Base-by-base conservation (phyloP, 2,888 invertebrate species). In the Xestia rhomboidea region DNA sequence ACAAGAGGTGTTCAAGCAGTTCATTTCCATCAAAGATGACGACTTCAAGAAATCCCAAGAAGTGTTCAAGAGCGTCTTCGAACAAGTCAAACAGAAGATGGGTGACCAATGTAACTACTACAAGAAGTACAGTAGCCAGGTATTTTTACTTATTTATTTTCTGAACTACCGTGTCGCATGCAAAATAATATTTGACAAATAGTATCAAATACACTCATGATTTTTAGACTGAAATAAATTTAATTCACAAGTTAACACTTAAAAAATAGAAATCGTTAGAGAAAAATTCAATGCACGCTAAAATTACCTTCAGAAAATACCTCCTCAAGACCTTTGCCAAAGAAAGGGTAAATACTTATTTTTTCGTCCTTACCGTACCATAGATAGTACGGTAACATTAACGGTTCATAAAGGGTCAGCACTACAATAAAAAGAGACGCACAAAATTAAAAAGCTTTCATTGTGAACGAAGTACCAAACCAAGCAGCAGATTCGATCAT, bases 101-200 rank as follows among this genome's bases (percentile, higher is more conserved):
- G 93, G 92, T 3, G 94, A 95, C 69, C 92, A 95, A 54, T 95
- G 95, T 85, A 95, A 93, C 76, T 96, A 91, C 75, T 96, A 94
- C 73, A 88, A 87, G 38, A 93, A 92, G 81, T 95, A 95, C 78
- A 93, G 94, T 68, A 93, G 90, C 34, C 93, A 95, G 91, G 96
- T 96, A 73, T 38, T 51, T 54, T 41, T 41, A 51, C 21, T 41
- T 41, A 13, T 44, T 49, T 49, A 34, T 57, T 46, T 77, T 57
- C 7, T 1, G 8, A 21, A 44, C 4, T 54, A 21, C 18, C 2
- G 24, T 49, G 24, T 60, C 49, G 18, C 24, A n/a, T 49, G 41
- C n/a, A 49, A 79, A 57, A 68, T 82, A 69, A 66, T 82, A 66
- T 69, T 82, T 4, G 27, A 62, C 69, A 34, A 70, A 77, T 77